Percentiles rank a stretch among this genome's conserved stretches.
These are phyloP conservation scores for Nomia melanderi DNA, from an alignment of 1,140 invertebrate species.

Conservation along the genomic window DNA sequence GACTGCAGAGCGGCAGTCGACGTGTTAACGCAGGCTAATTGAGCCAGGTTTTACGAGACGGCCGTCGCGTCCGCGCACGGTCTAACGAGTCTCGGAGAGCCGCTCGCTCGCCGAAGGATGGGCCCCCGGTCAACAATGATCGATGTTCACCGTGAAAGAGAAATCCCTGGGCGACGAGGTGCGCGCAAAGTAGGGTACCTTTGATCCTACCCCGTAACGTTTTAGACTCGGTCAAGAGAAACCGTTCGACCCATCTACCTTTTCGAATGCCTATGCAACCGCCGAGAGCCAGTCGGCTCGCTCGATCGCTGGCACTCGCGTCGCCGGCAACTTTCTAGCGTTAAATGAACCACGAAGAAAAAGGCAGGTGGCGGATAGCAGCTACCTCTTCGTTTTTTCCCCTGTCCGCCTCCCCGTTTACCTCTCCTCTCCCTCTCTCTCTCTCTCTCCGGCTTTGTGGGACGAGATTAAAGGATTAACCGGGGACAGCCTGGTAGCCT, in stretches of 20 bases:
- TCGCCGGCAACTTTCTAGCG: constrained; percentile 34
- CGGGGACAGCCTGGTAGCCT: neutral
- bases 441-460: neutral
- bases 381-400: neutral
- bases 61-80: neutral
- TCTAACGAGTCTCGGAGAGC: neutral
- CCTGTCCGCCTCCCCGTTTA: neutral
- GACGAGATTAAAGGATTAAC: constrained; percentile 21
- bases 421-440: neutral
- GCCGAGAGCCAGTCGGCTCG: neutral
- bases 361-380: constrained; percentile 2
- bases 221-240: constrained; percentile 43
- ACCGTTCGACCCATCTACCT: constrained; percentile 44
- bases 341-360: constrained; percentile 35
- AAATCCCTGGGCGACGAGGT: constrained; percentile 29
- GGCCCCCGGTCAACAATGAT: constrained; percentile 27
- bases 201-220: constrained; percentile 44
- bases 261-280: constrained; percentile 34
- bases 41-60: no score
- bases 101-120: constrained; percentile 22
- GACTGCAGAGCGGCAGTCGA: no score
- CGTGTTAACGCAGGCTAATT: no score
- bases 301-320: constrained; percentile 12
- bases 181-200: constrained; percentile 49
- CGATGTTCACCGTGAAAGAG: constrained; percentile 33